phyloP scores from a whole-genome alignment of 2,888 invertebrate genomes.

The Adelphocoris suturalis region DNA sequence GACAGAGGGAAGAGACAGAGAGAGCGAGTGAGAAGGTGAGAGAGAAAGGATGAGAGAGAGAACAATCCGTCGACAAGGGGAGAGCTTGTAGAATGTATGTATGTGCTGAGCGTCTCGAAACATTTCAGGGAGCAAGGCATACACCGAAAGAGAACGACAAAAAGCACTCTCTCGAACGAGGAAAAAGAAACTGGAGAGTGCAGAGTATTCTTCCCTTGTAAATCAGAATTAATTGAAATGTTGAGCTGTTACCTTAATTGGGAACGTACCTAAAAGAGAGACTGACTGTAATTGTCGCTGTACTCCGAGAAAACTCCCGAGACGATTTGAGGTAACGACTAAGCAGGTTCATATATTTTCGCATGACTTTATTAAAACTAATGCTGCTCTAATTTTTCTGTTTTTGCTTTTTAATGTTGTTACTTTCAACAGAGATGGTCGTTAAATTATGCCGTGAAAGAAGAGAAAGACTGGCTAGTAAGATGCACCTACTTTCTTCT shows the following conservation, averaged over 20 bases:
- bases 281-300: too few species aligned
- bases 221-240: constrained; percentile 39
- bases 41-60: neutral
- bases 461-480: too few species aligned
- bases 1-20: neutral
- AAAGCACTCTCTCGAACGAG: constrained; percentile 15
- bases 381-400: neutral
- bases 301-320: neutral
- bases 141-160: constrained; percentile 12
- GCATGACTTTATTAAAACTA: neutral
- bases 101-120: neutral
- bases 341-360: neutral
- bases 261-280: neutral
- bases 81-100: constrained; percentile 15
- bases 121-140: neutral
- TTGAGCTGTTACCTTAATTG: constrained; percentile 36
- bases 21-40: neutral
- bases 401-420: neutral
- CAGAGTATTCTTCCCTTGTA: neutral
- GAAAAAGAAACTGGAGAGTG: neutral
- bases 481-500: too few species aligned
- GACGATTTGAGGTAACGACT: neutral
- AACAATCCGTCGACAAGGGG: neutral
- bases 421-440: too few species aligned
- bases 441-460: too few species aligned